Evolutionary conservation across 2,888 invertebrate genomes (phyloP).

Genomic region (Spodoptera littoralis): DNA sequence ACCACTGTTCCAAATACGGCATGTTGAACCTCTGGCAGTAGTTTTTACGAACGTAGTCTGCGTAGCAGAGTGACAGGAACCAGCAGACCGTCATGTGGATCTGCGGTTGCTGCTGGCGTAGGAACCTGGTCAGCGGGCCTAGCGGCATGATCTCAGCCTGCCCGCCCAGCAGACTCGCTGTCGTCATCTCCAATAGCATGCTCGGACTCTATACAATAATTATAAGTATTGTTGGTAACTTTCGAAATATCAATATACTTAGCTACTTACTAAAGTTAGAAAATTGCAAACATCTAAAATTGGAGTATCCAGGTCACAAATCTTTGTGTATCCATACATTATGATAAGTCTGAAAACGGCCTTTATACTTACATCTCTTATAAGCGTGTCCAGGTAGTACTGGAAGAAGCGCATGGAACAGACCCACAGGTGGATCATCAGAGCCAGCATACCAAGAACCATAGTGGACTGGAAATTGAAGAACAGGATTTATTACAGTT

Average conservation of each 20-base stretch:
- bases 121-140: slow-evolving; percentile 78
- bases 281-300: too few relatives aligned
- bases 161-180: slow-evolving; percentile 77
- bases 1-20: slow-evolving; percentile 86
- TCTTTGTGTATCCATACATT: too few relatives aligned
- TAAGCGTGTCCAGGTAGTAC: slow-evolving; percentile 83
- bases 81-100: slow-evolving; percentile 86
- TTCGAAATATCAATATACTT: too few relatives aligned
- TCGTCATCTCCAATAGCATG: slow-evolving; percentile 82
- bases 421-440: slow-evolving; percentile 86
- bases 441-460: slow-evolving; percentile 82
- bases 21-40: slow-evolving; percentile 82
- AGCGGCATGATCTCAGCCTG: slow-evolving; percentile 72
- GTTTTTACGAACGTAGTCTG: slow-evolving; percentile 82
- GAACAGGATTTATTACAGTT: neutral
- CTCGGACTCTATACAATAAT: slow-evolving; percentile 74
- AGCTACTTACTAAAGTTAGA: too few relatives aligned
- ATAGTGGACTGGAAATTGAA: slow-evolving; percentile 73
- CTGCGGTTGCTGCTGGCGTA: slow-evolving; percentile 82
- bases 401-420: slow-evolving; percentile 85
- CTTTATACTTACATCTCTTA: slow-evolving; percentile 78
- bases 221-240: too few relatives aligned
- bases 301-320: too few relatives aligned
- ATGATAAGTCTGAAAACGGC: too few relatives aligned
- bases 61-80: slow-evolving; percentile 85